Conservation (phyloP, 37 sponge, comb jelly and placozoan genomes). For the Axinella damicornis region DNA sequence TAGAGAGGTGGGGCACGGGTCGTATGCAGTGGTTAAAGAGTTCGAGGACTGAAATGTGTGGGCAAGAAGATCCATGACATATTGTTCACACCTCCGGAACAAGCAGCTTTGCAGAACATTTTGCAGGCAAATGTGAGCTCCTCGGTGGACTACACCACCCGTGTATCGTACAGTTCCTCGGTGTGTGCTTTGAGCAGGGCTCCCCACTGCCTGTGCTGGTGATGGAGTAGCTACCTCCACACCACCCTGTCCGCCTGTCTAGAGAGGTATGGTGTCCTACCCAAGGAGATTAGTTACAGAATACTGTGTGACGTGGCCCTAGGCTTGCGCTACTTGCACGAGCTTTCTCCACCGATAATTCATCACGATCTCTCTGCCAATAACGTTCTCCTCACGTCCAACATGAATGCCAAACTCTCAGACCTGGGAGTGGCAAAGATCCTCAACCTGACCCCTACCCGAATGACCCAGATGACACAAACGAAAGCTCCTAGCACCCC, state of each 20-base stretch:
- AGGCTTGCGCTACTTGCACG: constrained; percentile 56
- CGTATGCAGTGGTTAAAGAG: constrained; percentile 6
- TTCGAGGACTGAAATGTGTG: not conserved
- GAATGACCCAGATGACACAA: too few species aligned
- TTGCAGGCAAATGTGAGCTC: not conserved
- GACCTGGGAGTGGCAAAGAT: constrained; percentile 23
- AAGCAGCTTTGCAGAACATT: not conserved
- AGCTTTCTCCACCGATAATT: constrained; percentile 10
- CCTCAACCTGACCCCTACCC: not conserved
- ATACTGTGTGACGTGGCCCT: constrained; percentile 53
- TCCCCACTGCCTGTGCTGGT: constrained; percentile 20
- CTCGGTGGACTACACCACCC: constrained; percentile 24
- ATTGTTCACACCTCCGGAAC: not conserved
- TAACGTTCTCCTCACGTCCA: constrained; percentile 31
- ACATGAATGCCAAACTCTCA: constrained; percentile 59
- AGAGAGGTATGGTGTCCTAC: constrained; percentile 5
- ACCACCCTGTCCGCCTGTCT: constrained; percentile 12
- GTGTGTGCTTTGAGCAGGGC: not conserved
- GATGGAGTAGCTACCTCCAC: constrained; percentile 19
- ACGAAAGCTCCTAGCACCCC: too few species aligned
- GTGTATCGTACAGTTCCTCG: constrained; percentile 15
- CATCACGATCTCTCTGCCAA: constrained; percentile 45
- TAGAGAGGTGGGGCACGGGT: not conserved
- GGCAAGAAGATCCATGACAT: constrained; percentile 5
- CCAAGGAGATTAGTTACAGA: constrained; percentile 22